Evolutionary conservation across 1,140 invertebrate species (phyloP), one percentile per base, ranked within the genome.

Genomic region (Periplaneta americana): DNA sequence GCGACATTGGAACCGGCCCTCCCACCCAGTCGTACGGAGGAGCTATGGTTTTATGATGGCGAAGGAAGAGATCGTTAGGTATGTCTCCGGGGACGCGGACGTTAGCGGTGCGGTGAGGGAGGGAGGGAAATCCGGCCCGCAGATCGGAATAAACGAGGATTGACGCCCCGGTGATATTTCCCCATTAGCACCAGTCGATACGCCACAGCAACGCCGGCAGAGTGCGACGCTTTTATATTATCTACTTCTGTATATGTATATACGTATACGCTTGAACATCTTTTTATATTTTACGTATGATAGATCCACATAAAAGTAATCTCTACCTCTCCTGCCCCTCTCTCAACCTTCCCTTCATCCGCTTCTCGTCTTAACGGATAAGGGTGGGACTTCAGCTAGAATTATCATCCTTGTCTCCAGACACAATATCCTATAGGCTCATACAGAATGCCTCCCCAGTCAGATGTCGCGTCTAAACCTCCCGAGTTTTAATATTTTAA

Each of bases 131-230:
- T 66, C 48, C 48, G 48, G 48, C 48, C 48, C 48, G 28, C 48
- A 66, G 48, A 66, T 34, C 79, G n/a, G 48, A 33, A 80, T 80
- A 80, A 80, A 80, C 79, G 48, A 80, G 48, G 79, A 80, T 66
- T 80, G 79, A 80, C 79, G 39, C 37, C 10, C 3, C 11, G 79
- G 79, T 74, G 79, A 80, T 80, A 80, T 80, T 80, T 80, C 66
- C 48, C 79, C 66, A 80, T 80, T 80, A 80, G 48, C 66, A 31
- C 34, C 33, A 80, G 79, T 78, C 76, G 76, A 78, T 78, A 39
- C 36, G 17, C 74, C n/a, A n/a, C n/a, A n/a, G 74, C 74, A 1
- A 11, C 74, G 74, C 2, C 76, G 76, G 18, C n/a, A 34, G 32
- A 48, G 15, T 2, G 39, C 17, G n/a, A 48, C 39, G n/a, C 48